phyloP scores from a whole-genome alignment of 2,113 vertebrate species.

The Shinisaurus crocodilurus region DNA sequence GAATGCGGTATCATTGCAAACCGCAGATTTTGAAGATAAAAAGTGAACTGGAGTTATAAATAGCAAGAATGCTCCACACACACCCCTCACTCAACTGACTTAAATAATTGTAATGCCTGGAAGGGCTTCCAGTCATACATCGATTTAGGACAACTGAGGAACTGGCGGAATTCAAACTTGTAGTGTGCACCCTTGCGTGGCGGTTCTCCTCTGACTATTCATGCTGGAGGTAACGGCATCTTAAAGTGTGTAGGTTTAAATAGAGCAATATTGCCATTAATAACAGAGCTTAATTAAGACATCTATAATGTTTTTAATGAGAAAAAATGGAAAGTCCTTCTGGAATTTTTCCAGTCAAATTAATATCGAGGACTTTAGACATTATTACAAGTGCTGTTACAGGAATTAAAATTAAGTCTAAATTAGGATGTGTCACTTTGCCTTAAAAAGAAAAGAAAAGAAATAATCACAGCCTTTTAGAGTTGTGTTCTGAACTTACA shows the following conservation, averaged over 20 bases:
- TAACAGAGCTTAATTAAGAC: conserved; percentile 81
- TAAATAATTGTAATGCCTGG: neutral
- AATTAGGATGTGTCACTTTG: conserved; percentile 75
- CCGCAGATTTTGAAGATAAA: too few species aligned
- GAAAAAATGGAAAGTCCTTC: conserved; percentile 82
- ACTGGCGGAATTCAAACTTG: conserved; percentile 66
- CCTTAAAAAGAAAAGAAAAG: conserved; percentile 20
- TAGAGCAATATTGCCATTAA: conserved; percentile 77
- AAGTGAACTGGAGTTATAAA: neutral
- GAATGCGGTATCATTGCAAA: too few species aligned
- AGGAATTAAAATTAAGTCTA: conserved; percentile 79
- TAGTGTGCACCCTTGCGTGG: conserved; percentile 59
- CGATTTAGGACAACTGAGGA: conserved; percentile 57
- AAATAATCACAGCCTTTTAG: conserved; percentile 42
- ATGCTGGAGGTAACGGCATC: conserved; percentile 72
- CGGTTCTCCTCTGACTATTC: conserved; percentile 73
- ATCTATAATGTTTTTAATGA: conserved; percentile 79
- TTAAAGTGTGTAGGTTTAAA: conserved; percentile 76
- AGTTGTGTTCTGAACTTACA: conserved; percentile 22
- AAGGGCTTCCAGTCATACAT: conserved; percentile 4
- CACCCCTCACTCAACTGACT: neutral
- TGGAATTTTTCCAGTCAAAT: conserved; percentile 85
- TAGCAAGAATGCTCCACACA: neutral
- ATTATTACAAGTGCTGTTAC: conserved; percentile 79
- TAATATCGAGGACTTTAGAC: conserved; percentile 77